phyloP scores from a whole-genome alignment of 2,113 vertebrate genomes.

The Erinaceus europaeus region DNA sequence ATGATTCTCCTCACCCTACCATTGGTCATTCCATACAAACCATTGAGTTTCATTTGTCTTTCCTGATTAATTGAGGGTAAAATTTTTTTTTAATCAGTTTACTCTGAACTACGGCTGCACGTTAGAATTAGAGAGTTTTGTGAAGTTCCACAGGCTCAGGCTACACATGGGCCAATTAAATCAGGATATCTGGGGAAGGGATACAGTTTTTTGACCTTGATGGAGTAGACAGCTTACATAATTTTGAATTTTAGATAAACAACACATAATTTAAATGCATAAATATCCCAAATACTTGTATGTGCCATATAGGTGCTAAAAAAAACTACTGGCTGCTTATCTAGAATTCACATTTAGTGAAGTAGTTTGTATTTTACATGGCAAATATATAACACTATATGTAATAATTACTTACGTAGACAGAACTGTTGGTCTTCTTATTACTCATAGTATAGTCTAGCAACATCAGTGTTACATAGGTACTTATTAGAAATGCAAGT shows the following conservation, averaged over 20 bases:
- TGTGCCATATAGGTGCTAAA: not conserved
- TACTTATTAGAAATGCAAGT: not conserved
- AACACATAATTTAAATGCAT: not conserved
- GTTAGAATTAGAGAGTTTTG: not conserved
- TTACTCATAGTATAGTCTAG: not conserved
- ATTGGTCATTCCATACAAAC: not conserved
- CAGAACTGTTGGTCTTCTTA: not conserved
- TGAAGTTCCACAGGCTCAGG: not conserved
- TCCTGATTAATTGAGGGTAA: not conserved
- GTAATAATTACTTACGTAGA: not conserved
- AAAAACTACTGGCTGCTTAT: not conserved
- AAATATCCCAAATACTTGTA: not conserved
- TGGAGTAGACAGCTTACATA: not conserved
- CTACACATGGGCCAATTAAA: not conserved
- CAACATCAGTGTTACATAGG: not conserved
- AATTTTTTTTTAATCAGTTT: not conserved
- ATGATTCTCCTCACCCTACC: not conserved
- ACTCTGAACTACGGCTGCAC: not conserved
- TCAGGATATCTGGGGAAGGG: not conserved
- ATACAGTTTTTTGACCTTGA: not conserved
- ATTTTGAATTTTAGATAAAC: slow-evolving; percentile 22
- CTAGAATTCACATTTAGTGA: not conserved
- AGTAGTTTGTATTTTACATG: not conserved
- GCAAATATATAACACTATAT: not conserved
- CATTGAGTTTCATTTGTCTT: not conserved